Base-by-base conservation (phyloP, 2,888 invertebrate genomes). In the Perizoma affinitatum region DNA sequence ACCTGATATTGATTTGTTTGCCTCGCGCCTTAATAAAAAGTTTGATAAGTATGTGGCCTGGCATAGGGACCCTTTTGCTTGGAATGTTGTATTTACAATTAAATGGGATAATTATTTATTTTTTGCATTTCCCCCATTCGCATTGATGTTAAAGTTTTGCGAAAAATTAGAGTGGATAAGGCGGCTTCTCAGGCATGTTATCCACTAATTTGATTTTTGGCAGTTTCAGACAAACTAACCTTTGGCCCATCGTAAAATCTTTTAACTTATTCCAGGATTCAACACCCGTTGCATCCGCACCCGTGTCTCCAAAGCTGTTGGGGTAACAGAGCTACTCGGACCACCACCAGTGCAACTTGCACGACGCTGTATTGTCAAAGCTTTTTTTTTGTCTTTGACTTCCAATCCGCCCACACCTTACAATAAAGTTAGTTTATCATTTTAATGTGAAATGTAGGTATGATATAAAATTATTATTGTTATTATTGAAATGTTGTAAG, bases 351-450 rank as follows among this genome's bases (percentile, higher is more conserved):
- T 67, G 49, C 57, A 52, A 54, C 38, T 22, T 42, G 61, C 57
- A 22, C 58, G 53, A 9, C 42, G 5, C 7, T 42, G 46, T 6
- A 66, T 59, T 22, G 5, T 4, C 11, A 52, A 55, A 8, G 47
- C 42, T 48, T 61, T 66, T 54, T 63, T 65, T 51, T 67, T 67
- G 8, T 61, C 61, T 52, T 67, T 67, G 0, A 54, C 35, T 61
- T 67, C 59, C 61, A n/a, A n/a, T 58, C 57, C 9, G 41, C 7
- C 41, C 41, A 41, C 41, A 41, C 41, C 41, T 41, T 41, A 41
- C 6, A 41, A 9, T 41, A 41, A 9, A 41, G 9, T 41, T 9
- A 5, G 9, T 41, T 8, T 41, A 9, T 8, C 5, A 41, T 36
- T n/a, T n/a, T n/a, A n/a, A 36, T 5, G 36, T 6, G 36, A 6